Evolutionary conservation across 2,797 vertebrate species (phyloP).

Genomic region (Valencia hispanica): DNA sequence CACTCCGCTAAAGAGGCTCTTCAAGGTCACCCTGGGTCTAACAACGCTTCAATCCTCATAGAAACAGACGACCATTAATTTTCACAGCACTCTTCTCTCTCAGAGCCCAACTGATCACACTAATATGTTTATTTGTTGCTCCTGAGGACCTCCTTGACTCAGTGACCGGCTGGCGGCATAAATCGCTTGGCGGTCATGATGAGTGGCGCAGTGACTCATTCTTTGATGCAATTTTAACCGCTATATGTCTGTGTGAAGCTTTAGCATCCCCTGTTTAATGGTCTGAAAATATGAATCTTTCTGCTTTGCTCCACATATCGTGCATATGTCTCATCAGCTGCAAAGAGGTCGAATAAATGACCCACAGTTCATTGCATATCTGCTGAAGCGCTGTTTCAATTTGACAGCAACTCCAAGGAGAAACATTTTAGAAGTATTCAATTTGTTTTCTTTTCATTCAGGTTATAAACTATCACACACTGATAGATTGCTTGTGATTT

Average conservation of each 20-base stretch:
- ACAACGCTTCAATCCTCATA: conserved; percentile 34
- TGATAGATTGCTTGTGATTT: not conserved
- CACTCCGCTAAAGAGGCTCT: conserved; percentile 64
- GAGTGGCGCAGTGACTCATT: conserved; percentile 48
- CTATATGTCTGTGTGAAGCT: conserved; percentile 30
- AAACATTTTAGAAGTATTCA: conserved; percentile 7
- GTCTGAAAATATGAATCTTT: conserved; percentile 47
- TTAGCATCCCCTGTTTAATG: conserved; percentile 53
- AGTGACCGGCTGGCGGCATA: conserved; percentile 37
- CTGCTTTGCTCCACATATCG: conserved; percentile 27
- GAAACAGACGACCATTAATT: conserved; percentile 69
- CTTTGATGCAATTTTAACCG: conserved; percentile 52
- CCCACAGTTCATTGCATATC: conserved; percentile 49
- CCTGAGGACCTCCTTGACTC: conserved; percentile 53
- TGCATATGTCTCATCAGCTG: conserved; percentile 38
- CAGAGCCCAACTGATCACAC: conserved; percentile 63
- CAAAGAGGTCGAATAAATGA: conserved; percentile 38
- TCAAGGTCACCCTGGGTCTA: conserved; percentile 68
- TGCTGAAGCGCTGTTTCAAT: conserved; percentile 21
- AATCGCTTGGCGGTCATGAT: conserved; percentile 46
- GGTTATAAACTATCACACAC: not conserved
- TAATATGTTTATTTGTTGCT: conserved; percentile 72
- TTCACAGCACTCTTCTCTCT: conserved; percentile 50
- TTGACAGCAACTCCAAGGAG: conserved; percentile 14
- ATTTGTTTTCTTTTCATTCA: conserved; percentile 23